Conservation (phyloP, 2,113 vertebrate species). For the Anguilla japonica region DNA sequence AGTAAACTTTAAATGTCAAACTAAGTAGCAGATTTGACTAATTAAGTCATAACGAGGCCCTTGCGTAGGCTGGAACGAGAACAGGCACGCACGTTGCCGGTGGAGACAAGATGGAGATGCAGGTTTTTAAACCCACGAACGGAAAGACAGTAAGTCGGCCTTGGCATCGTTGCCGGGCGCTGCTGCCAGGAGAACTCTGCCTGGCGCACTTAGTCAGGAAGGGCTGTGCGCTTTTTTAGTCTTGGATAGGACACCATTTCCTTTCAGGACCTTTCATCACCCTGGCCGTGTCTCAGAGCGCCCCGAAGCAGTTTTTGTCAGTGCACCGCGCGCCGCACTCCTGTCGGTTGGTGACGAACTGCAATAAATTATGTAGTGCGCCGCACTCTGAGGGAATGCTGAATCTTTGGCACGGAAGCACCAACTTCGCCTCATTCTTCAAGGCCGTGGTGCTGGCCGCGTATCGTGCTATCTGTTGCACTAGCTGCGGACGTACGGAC, state of each 20-base stretch:
- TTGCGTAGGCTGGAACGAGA: background rate
- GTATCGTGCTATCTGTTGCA: background rate
- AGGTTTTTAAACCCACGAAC: background rate
- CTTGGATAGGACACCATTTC: background rate
- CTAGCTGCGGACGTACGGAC: background rate
- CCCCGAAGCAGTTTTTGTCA: background rate
- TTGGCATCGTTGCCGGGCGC: background rate
- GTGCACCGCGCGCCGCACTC: background rate
- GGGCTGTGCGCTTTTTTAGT: background rate
- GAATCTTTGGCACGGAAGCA: background rate
- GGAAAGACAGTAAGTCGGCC: background rate
- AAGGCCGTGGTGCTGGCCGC: background rate
- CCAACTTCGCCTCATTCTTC: background rate
- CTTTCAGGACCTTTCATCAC: background rate
- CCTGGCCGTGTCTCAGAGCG: background rate
- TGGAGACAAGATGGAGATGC: background rate
- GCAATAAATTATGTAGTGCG: background rate
- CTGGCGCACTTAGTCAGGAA: background rate
- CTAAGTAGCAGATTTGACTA: background rate
- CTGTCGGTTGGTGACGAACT: background rate
- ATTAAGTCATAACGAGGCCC: background rate
- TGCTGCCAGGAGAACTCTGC: background rate
- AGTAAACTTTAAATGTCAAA: background rate
- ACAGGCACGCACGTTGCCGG: background rate
- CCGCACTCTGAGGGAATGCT: background rate